These are phyloP conservation scores for Cerastis rubricosa DNA, from an alignment of 2,888 invertebrate genomes.

Conservation along the genomic window DNA sequence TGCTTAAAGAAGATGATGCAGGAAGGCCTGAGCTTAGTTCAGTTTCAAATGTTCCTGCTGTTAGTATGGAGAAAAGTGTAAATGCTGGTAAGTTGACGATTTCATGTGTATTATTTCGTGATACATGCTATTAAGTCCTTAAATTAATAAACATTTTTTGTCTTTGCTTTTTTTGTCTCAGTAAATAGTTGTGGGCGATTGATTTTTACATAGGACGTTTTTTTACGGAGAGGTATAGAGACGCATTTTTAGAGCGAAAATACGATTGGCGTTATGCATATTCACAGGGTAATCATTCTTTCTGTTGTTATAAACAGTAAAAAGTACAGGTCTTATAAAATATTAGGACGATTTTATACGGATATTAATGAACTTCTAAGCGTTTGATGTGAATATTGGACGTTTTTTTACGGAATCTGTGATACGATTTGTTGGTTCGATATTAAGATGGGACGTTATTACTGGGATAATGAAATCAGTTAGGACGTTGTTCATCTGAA, in stretches of 20 bases:
- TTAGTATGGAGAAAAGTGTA: background rate
- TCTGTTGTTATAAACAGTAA: constrained; percentile 14
- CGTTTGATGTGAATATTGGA: constrained; percentile 23
- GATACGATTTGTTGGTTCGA: constrained; percentile 31
- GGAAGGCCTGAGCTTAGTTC: background rate
- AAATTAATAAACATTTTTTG: no score
- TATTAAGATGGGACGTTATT: constrained; percentile 40
- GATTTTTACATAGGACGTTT: constrained; percentile 22
- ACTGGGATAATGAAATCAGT: constrained; percentile 35
- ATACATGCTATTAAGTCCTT: background rate
- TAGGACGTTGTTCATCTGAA: constrained; percentile 43
- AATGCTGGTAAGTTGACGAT: constrained; percentile 28
- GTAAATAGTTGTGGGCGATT: background rate
- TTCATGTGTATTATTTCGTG: constrained; percentile 27
- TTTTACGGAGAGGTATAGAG: constrained; percentile 29
- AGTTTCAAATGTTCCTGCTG: constrained; percentile 5
- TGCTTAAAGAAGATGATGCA: background rate
- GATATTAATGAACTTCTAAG: constrained; percentile 5
- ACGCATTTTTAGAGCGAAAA: constrained; percentile 25
- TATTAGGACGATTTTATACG: background rate
- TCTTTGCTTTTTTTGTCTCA: background rate
- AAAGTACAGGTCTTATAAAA: constrained; percentile 21
- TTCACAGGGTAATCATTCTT: constrained; percentile 20
- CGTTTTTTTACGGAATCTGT: constrained; percentile 40
- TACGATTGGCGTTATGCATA: constrained; percentile 10